A percentile compares a stretch with the other conserved stretches of the same genome.
phyloP scores from a whole-genome alignment of 2,888 invertebrate species.

The Xylocampa areola region DNA sequence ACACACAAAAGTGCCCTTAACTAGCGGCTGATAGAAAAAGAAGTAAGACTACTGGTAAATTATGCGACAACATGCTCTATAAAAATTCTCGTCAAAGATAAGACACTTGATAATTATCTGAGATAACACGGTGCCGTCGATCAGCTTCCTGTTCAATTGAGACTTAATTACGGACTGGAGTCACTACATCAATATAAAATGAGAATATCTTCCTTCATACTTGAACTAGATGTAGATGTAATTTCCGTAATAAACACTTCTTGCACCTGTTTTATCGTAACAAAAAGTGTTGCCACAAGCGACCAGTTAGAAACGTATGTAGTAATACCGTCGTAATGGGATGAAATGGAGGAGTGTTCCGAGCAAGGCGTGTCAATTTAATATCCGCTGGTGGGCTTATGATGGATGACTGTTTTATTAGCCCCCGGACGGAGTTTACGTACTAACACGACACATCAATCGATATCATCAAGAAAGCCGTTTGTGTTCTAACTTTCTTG shows the following conservation, averaged over 20 bases:
- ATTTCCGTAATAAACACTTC: slow-evolving; percentile 52
- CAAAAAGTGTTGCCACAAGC: slow-evolving; percentile 53
- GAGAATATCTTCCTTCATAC: slow-evolving; percentile 35
- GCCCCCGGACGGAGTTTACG: slow-evolving; percentile 71
- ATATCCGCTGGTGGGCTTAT: slow-evolving; percentile 84
- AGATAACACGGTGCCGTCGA: slow-evolving; percentile 61
- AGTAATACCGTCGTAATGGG: slow-evolving; percentile 74
- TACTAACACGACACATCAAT: slow-evolving; percentile 64
- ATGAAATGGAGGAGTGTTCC: slow-evolving; percentile 75
- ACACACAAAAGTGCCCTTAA: slow-evolving; percentile 10
- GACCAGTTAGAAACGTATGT: slow-evolving; percentile 58
- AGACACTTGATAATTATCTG: slow-evolving; percentile 61
- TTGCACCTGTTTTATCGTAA: slow-evolving; percentile 54
- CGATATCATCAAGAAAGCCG: slow-evolving; percentile 64
- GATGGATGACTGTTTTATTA: slow-evolving; percentile 83
- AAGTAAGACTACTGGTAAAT: slow-evolving; percentile 41
- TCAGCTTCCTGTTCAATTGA: slow-evolving; percentile 65
- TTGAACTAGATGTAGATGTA: slow-evolving; percentile 36
- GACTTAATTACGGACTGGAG: slow-evolving; percentile 47
- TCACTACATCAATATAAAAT: slow-evolving; percentile 28
- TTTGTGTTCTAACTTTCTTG: slow-evolving; percentile 40
- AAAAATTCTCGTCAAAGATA: slow-evolving; percentile 57
- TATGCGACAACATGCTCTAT: slow-evolving; percentile 53
- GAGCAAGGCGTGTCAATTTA: slow-evolving; percentile 85
- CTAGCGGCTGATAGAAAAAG: slow-evolving; percentile 24